Conservation (phyloP, 2,888 invertebrate genomes). For the Caenorhabditis sp. region DNA sequence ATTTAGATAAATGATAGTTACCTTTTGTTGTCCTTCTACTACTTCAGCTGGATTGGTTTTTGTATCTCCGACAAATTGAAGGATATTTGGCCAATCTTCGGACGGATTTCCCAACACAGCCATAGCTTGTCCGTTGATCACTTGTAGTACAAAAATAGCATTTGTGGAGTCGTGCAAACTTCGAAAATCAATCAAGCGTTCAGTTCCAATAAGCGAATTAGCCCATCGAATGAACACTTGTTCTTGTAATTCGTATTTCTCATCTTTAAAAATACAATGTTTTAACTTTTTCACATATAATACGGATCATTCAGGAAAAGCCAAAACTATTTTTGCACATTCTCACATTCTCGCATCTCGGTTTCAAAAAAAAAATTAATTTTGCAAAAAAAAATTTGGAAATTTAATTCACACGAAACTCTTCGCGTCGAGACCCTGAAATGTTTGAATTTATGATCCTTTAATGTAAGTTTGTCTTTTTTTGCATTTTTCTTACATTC, state of each 20-base stretch:
- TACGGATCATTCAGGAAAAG: too few species aligned
- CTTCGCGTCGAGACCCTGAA: too few species aligned
- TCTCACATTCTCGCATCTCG: too few species aligned
- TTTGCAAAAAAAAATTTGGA: too few species aligned
- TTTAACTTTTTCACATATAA: too few species aligned
- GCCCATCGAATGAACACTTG: conserved; percentile 86
- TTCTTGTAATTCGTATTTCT: conserved; percentile 91
- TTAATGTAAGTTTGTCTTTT: too few species aligned
- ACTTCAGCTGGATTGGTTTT: conserved; percentile 51
- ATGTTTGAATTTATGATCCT: too few species aligned
- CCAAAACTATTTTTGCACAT: too few species aligned
- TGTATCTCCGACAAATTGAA: conserved; percentile 51
- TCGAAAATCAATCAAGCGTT: conserved; percentile 43
- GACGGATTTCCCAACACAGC: conserved; percentile 46
- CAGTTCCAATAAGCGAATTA: conserved; percentile 82
- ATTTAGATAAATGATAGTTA: neutral
- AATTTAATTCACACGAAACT: too few species aligned
- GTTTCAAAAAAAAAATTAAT: too few species aligned
- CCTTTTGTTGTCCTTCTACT: conserved; percentile 51
- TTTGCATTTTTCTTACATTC: too few species aligned
- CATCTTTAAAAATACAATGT: conserved; percentile 83
- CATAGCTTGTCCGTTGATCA: conserved; percentile 31
- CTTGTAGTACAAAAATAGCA: conserved; percentile 33
- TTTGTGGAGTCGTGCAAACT: conserved; percentile 30
- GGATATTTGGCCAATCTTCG: conserved; percentile 57